phyloP scores from a whole-genome alignment of 2,113 vertebrate species.

The Neoarius graeffei region DNA sequence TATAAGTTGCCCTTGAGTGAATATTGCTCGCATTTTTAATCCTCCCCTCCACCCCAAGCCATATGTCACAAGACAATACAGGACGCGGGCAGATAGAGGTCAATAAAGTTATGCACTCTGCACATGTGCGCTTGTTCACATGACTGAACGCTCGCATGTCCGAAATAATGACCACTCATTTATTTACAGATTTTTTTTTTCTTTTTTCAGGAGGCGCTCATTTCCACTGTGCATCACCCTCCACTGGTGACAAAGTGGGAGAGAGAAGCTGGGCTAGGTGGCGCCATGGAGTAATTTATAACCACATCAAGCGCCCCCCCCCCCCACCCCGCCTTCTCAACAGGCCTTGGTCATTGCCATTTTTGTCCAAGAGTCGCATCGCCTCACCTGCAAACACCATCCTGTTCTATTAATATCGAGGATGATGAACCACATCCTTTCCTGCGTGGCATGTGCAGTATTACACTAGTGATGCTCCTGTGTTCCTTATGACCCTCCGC shows the following conservation, averaged over 20 bases:
- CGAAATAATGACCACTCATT: conserved; percentile 80
- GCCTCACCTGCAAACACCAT: conserved; percentile 72
- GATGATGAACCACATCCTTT: conserved; percentile 74
- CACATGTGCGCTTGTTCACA: conserved; percentile 39
- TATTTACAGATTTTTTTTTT: conserved; percentile 62
- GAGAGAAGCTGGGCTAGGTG: conserved; percentile 73
- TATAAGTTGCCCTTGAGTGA: conserved; percentile 70
- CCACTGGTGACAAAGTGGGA: conserved; percentile 75
- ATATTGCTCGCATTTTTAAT: conserved; percentile 76
- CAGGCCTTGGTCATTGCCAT: conserved; percentile 78
- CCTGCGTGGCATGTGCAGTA: conserved; percentile 70
- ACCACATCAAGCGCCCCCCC: conserved; percentile 68
- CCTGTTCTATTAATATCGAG: conserved; percentile 76
- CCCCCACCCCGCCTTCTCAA: conserved; percentile 66
- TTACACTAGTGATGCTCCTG: conserved; percentile 63
- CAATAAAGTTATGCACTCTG: conserved; percentile 66
- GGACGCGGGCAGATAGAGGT: conserved; percentile 68
- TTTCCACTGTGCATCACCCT: conserved; percentile 74
- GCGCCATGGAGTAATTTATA: conserved; percentile 80
- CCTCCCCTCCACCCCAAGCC: conserved; percentile 42
- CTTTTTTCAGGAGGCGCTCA: conserved; percentile 66
- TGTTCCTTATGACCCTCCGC: conserved; percentile 66
- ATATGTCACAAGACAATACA: background rate
- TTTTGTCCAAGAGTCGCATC: conserved; percentile 76
- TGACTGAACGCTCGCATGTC: conserved; percentile 53